These are phyloP conservation scores for Phoeniculus purpureus DNA, from an alignment of 2,797 vertebrate species.

Conservation along the genomic window DNA sequence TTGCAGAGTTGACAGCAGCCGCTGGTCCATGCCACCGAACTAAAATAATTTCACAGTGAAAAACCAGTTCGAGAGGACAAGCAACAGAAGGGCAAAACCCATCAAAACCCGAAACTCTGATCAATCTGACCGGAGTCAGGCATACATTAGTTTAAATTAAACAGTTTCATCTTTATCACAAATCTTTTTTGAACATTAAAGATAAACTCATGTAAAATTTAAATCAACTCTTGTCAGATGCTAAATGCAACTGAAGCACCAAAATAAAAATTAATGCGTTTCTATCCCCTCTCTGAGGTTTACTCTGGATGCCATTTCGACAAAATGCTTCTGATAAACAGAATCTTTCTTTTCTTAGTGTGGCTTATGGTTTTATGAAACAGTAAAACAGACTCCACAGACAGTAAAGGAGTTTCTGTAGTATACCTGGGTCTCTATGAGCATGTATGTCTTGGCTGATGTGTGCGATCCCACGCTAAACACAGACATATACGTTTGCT, in stretches of 20 bases:
- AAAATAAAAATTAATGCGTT: constrained; percentile 38
- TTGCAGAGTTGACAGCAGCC: constrained; percentile 67
- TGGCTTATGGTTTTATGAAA: constrained; percentile 60
- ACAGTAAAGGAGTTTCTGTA: constrained; percentile 10
- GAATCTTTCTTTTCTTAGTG: too few relatives aligned
- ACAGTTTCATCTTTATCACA: constrained; percentile 13
- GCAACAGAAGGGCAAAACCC: constrained; percentile 67
- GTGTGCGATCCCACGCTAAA: not conserved
- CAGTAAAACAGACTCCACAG: constrained; percentile 40
- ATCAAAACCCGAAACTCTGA: constrained; percentile 51
- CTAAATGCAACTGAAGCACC: constrained; percentile 33
- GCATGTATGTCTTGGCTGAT: not conserved
- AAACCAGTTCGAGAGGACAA: constrained; percentile 63
- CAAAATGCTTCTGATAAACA: constrained; percentile 49
- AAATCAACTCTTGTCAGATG: constrained; percentile 42
- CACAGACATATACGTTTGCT: not conserved
- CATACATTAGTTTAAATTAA: constrained; percentile 65
- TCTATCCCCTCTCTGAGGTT: not conserved
- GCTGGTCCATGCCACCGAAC: constrained; percentile 65
- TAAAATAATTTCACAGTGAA: constrained; percentile 68
- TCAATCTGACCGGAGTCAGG: constrained; percentile 61
- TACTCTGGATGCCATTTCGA: not conserved
- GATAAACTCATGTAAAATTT: constrained; percentile 61
- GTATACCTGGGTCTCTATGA: not conserved
- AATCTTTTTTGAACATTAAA: constrained; percentile 53